phyloP scores from a whole-genome alignment of 2,888 invertebrate genomes.

The Hermodice carunculata region DNA sequence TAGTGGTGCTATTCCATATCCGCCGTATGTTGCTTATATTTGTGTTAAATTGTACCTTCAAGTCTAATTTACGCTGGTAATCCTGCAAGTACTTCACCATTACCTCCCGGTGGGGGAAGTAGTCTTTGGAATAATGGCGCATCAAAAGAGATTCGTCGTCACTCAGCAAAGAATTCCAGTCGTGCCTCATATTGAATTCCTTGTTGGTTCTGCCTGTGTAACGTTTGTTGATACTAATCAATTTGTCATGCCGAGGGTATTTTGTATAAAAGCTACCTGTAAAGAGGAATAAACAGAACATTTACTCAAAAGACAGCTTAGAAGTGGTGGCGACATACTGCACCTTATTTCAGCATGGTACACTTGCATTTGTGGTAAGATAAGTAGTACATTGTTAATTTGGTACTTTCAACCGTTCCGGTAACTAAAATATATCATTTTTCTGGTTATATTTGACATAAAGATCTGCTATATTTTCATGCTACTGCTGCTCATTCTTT shows the following conservation, averaged over 20 bases:
- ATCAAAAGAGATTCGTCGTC: constrained; percentile 57
- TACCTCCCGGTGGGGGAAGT: constrained; percentile 59
- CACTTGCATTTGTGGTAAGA: neutral
- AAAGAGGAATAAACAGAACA: neutral
- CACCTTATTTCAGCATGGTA: neutral
- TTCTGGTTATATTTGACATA: neutral
- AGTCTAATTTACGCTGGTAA: constrained; percentile 54
- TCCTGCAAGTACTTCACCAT: constrained; percentile 66
- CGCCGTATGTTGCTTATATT: constrained; percentile 43
- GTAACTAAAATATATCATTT: neutral
- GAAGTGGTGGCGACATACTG: neutral
- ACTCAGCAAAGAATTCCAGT: constrained; percentile 70
- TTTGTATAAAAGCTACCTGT: constrained; percentile 65
- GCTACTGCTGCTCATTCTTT: no score
- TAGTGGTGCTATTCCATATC: constrained; percentile 39
- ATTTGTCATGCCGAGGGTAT: constrained; percentile 68
- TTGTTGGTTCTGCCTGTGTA: constrained; percentile 67
- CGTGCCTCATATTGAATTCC: constrained; percentile 70
- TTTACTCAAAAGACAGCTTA: neutral
- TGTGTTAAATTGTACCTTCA: constrained; percentile 68
- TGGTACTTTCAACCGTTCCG: no score
- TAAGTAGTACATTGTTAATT: no score
- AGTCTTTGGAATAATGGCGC: constrained; percentile 51
- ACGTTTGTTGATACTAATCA: constrained; percentile 70
- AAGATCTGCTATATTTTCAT: no score